Evolutionary conservation across 2,797 vertebrate genomes (phyloP).

Genomic region (Tragopan temminckii): DNA sequence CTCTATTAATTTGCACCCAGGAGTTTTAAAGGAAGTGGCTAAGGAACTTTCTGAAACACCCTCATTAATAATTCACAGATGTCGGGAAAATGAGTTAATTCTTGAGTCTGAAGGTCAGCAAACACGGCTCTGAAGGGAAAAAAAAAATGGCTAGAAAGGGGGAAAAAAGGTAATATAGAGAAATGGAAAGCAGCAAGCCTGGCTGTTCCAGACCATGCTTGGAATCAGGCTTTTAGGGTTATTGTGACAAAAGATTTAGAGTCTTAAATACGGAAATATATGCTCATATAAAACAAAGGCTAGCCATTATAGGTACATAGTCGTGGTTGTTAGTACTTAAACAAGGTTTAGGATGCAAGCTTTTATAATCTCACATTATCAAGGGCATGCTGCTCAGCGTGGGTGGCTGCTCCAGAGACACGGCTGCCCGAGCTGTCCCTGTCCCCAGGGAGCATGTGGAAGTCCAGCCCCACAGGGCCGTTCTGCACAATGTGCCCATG

Average conservation of each 20-base stretch:
- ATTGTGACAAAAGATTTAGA: constrained; percentile 17
- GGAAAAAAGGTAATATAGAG: neutral
- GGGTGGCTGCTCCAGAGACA: neutral
- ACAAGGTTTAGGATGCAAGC: neutral
- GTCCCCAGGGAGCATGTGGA: fast-evolving
- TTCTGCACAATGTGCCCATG: fast-evolving
- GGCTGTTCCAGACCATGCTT: constrained; percentile 23
- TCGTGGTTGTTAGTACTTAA: neutral
- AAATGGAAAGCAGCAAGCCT: neutral
- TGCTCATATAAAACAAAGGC: neutral
- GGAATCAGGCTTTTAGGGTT: constrained; percentile 41
- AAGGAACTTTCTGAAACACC: constrained; percentile 64
- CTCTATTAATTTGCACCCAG: constrained; percentile 70
- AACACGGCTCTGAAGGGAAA: constrained; percentile 32
- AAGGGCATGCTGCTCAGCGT: neutral
- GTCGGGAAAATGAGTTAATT: constrained; percentile 63
- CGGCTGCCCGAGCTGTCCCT: fast-evolving
- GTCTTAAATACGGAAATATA: neutral
- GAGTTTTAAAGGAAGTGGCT: constrained; percentile 65
- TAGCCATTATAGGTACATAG: neutral
- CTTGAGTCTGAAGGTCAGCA: constrained; percentile 68
- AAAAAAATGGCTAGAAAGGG: neutral
- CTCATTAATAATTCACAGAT: constrained; percentile 70
- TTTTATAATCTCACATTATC: neutral
- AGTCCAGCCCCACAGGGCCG: fast-evolving